A percentile compares a stretch with the other conserved stretches of the same genome.
Conservation (phyloP, 2,113 vertebrate genomes). For the Oryzias celebensis region DNA sequence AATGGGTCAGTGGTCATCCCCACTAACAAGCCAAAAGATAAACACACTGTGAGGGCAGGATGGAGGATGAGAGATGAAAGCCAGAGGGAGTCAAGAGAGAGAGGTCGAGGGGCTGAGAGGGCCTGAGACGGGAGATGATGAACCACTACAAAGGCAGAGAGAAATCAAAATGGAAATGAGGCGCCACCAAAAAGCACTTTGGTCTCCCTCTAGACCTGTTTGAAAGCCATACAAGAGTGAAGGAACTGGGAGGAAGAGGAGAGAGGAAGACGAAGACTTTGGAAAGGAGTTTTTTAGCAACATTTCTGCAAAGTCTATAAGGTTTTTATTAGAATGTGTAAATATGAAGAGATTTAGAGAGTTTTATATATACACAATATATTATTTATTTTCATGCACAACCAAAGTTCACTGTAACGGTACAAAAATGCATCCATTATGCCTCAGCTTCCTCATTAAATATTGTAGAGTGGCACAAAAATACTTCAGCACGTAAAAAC, state of each 20-base stretch:
- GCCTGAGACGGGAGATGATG: constrained; percentile 54
- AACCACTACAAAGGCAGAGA: constrained; percentile 67
- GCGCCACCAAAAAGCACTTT: constrained; percentile 55
- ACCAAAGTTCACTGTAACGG: no score
- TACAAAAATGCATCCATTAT: no score
- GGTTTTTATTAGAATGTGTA: background rate
- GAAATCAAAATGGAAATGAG: constrained; percentile 77
- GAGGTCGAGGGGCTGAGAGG: constrained; percentile 43
- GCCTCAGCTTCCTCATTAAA: no score
- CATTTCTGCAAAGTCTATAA: constrained; percentile 7
- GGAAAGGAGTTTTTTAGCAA: constrained; percentile 12
- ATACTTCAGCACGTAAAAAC: no score
- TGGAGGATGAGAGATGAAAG: constrained; percentile 56
- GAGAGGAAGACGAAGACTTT: constrained; percentile 5
- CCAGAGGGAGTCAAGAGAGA: constrained; percentile 44
- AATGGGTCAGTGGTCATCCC: constrained; percentile 47
- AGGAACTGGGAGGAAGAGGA: constrained; percentile 1
- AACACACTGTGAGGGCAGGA: constrained; percentile 49
- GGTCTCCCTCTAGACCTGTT: constrained; percentile 46
- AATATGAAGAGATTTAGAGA: background rate
- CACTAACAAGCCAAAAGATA: constrained; percentile 60
- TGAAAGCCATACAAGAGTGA: constrained; percentile 45
- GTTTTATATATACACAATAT: no score
- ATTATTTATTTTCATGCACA: no score
- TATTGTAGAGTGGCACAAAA: no score